phyloP scores from a whole-genome alignment of 2,113 vertebrate genomes.

The Sula dactylatra region DNA sequence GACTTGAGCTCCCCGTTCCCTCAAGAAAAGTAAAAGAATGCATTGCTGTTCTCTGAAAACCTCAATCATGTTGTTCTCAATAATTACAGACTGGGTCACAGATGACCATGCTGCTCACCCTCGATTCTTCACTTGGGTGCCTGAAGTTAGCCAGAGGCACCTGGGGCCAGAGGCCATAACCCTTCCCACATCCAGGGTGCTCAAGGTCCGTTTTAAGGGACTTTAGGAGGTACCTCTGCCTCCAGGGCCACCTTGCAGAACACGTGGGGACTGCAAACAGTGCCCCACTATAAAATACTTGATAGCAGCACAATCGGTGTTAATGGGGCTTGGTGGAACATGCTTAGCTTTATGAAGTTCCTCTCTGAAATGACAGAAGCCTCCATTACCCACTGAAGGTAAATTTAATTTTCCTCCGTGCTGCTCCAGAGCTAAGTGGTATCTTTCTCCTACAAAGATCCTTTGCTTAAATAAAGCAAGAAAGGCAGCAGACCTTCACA shows the following conservation, averaged over 20 bases:
- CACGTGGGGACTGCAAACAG: not conserved
- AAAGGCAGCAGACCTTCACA: slow-evolving; percentile 5
- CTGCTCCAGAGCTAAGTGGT: not conserved
- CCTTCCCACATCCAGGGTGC: not conserved
- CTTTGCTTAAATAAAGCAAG: not conserved
- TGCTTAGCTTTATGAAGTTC: not conserved
- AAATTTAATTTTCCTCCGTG: slow-evolving; percentile 9
- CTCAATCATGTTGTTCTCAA: not conserved
- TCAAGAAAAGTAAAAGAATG: not conserved
- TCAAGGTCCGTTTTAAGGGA: not conserved
- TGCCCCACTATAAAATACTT: not conserved
- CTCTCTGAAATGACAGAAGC: not conserved
- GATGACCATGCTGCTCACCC: not conserved
- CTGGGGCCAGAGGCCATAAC: not conserved
- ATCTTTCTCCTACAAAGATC: not conserved
- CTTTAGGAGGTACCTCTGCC: not conserved
- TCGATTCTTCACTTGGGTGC: not conserved
- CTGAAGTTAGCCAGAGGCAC: not conserved
- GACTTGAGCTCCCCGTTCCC: not conserved
- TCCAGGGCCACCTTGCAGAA: not conserved
- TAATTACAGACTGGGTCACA: not conserved
- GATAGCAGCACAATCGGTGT: not conserved
- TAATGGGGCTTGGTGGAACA: not conserved
- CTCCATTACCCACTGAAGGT: not conserved
- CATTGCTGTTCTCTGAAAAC: not conserved